Percentiles rank a stretch among this genome's conserved stretches.
These are phyloP conservation scores for Syngnathus rostellatus DNA, from an alignment of 2,797 vertebrate genomes.

Conservation along the genomic window DNA sequence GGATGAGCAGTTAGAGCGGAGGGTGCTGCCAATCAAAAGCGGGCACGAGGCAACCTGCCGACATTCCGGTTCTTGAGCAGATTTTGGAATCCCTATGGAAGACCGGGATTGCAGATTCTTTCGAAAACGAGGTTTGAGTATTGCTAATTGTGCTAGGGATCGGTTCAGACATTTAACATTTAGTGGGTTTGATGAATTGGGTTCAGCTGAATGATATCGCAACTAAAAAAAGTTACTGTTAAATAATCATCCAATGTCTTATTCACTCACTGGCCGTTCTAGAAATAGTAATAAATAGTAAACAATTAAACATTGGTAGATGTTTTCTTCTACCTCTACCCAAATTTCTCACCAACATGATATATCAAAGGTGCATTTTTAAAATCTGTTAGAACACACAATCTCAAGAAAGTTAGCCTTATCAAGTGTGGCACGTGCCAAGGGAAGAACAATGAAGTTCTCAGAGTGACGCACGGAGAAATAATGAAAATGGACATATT, in stretches of 20 bases:
- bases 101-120: slow-evolving; percentile 21
- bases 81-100: slow-evolving; percentile 16
- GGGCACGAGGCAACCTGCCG: not conserved
- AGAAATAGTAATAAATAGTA: no score
- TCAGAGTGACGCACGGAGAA: slow-evolving; percentile 52
- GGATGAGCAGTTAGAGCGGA: slow-evolving; percentile 26
- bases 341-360: not conserved
- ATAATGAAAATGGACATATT: slow-evolving; percentile 56
- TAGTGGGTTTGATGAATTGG: no score
- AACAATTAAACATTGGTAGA: no score
- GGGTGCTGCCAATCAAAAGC: slow-evolving; percentile 43
- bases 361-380: not conserved
- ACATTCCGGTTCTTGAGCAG: slow-evolving; percentile 16
- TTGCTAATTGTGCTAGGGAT: not conserved
- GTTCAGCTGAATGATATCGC: no score
- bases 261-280: no score
- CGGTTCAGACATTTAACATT: no score
- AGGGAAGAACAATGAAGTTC: slow-evolving; percentile 51
- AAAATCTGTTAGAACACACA: no score
- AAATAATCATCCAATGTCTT: no score
- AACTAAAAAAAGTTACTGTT: no score
- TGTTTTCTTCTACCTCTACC: not conserved
- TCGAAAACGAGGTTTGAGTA: slow-evolving; percentile 15
- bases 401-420: slow-evolving; percentile 25
- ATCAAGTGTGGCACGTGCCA: slow-evolving; percentile 39